Base-by-base conservation (phyloP, 2,888 invertebrate genomes). In the Tetrapedia diversipes region DNA sequence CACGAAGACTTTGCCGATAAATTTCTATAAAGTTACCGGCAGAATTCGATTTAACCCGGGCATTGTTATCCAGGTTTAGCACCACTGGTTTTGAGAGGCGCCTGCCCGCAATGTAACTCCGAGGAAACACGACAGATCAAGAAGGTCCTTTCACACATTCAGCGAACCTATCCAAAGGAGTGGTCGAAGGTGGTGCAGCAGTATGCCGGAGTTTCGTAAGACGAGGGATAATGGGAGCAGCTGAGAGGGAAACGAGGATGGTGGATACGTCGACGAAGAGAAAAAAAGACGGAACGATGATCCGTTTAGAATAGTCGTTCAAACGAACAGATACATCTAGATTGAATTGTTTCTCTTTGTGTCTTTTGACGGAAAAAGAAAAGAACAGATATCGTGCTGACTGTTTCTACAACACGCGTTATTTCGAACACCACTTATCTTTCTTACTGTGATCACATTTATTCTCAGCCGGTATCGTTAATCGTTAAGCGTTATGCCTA, bases 171-270 rank as follows among this genome's bases (percentile, higher is more conserved):
- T 89, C 96, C 96, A 7, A 95, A 95, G 86, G 96, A 96, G 90
- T 96, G 96, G 96, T 93, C 94, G 65, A 95, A 95, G 92, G 93
- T 96, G 82, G 93, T 96, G 24, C 94, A 94, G 88, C 95, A 95
- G 86, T 95, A 95, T 88, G 93, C 95, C 11, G 95, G 83, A 53
- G 82, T 65, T 65, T 60, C 69, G 57, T 84, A 83, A 73, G 53
- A 24, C 67, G 51, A 19, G n/a, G 60, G 51, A 72, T 75, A 76
- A 75, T 66, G 69, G 66, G 22, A 45, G 34, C 49, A 49, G 64
- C 19, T 39, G 51, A 24, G 39, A 39, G 43, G 54, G 63, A 37
- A 60, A 61, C 37, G 41, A 70, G 47, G 64, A 59, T 27, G 72
- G 43, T 53, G 51, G 51, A 65, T 68, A 63, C 57, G 51, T n/a